Evolutionary conservation across 37 sponge, comb jelly and placozoan genomes (phyloP).

Genomic region (Hexactinellida sp.): DNA sequence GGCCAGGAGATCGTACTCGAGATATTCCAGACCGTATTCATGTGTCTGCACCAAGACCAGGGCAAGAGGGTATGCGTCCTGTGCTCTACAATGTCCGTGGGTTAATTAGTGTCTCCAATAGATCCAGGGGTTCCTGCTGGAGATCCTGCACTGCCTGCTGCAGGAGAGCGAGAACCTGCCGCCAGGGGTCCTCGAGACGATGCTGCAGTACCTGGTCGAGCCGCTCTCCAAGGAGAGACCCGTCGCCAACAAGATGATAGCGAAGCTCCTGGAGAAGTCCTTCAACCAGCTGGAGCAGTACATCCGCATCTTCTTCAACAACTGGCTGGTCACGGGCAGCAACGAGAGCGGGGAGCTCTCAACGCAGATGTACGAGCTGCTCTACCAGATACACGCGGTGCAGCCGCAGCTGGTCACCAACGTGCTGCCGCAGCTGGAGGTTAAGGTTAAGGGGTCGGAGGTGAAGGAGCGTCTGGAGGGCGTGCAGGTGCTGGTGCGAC

Average conservation of each 20-base stretch:
- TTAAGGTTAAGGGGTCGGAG: not conserved
- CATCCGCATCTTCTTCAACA: constrained; percentile 16
- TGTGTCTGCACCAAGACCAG: constrained; percentile 4
- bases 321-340: not conserved
- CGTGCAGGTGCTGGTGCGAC: not conserved
- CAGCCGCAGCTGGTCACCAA: not conserved
- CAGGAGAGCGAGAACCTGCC: constrained; percentile 4
- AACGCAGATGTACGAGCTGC: constrained; percentile 15
- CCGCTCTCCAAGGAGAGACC: constrained; percentile 16
- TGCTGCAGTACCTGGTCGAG: not conserved
- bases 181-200: not conserved
- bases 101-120: not conserved
- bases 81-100: too few species aligned
- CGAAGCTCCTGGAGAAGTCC: not conserved
- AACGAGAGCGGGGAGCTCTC: constrained; percentile 1
- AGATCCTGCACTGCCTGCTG: constrained; percentile 11
- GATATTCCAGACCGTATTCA: constrained; percentile 9
- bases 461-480: not conserved
- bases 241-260: not conserved
- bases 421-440: constrained; percentile 1
- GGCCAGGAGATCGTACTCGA: not conserved
- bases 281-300: constrained; percentile 13
- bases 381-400: not conserved
- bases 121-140: not conserved
- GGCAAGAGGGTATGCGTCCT: not conserved